A percentile compares a stretch with the other conserved stretches of the same genome.
These are phyloP conservation scores for Bovichtus variegatus DNA, from an alignment of 2,797 vertebrate species.

Conservation along the genomic window DNA sequence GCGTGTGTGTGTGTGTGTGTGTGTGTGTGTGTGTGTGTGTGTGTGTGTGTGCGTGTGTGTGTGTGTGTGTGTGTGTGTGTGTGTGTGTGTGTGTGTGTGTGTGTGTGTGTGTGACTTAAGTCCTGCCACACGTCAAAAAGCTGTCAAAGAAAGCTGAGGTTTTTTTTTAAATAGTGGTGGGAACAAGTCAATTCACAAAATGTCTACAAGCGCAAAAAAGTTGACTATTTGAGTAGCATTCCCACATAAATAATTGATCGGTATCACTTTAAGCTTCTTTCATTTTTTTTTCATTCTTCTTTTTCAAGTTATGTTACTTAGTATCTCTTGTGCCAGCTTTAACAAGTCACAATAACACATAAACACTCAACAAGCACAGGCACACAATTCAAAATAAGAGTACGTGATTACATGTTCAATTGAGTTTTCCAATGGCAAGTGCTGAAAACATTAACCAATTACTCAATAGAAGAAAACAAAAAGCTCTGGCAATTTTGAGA, in stretches of 20 bases:
- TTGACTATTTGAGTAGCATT: neutral
- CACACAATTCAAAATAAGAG: neutral
- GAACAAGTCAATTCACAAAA: slow-evolving; percentile 1
- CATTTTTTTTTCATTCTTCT: neutral
- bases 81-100: slow-evolving; percentile 17
- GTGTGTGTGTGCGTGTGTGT: slow-evolving; percentile 25
- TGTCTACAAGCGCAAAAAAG: neutral
- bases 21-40: slow-evolving; percentile 16
- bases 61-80: slow-evolving; percentile 33
- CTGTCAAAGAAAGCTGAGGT: slow-evolving; percentile 33
- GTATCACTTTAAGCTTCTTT: neutral
- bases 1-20: slow-evolving; percentile 33
- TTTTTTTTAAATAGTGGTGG: neutral
- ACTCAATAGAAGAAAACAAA: neutral
- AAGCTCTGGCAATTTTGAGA: neutral
- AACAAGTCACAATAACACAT: neutral
- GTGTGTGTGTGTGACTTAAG: slow-evolving; percentile 16
- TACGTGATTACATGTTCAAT: neutral
- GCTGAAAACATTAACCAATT: neutral
- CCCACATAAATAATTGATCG: neutral
- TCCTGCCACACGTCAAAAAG: slow-evolving; percentile 33
- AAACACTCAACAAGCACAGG: neutral
- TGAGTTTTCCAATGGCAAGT: neutral
- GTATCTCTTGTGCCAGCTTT: neutral
- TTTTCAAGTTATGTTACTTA: neutral